Conservation (phyloP, 1,140 invertebrate genomes). For the Cyclargus thomasi region DNA sequence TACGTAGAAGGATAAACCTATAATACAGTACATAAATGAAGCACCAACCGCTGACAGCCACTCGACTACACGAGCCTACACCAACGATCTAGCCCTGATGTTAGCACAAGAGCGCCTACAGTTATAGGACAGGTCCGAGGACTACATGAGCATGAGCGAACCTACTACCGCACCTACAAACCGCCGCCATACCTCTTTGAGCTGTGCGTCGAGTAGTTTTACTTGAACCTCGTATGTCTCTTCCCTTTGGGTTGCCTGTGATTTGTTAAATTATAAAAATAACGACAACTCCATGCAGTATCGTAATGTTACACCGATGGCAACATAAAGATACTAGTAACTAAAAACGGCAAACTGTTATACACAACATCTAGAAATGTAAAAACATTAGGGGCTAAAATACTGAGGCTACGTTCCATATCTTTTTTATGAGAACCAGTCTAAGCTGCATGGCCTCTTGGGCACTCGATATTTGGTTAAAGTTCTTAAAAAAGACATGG, state of each 20-base stretch:
- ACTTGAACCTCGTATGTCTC: slow-evolving; percentile 96
- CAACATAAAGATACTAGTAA: slow-evolving; percentile 41
- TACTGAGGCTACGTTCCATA: slow-evolving; percentile 46
- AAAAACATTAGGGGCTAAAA: slow-evolving; percentile 33
- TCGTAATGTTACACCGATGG: slow-evolving; percentile 35
- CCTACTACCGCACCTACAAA: slow-evolving; percentile 56
- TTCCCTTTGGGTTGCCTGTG: slow-evolving; percentile 95
- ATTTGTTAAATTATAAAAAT: slow-evolving; percentile 62
- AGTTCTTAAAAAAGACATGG: slow-evolving; percentile 36
- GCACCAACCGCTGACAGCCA: slow-evolving; percentile 67
- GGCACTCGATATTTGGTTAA: too few species aligned
- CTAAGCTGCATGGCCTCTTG: too few species aligned
- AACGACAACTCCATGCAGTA: slow-evolving; percentile 63
- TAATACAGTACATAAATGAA: slow-evolving; percentile 63
- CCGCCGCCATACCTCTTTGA: slow-evolving; percentile 89
- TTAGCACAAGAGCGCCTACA: slow-evolving; percentile 18
- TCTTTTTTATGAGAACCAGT: slow-evolving; percentile 35
- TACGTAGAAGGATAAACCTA: slow-evolving; percentile 54
- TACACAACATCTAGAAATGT: slow-evolving; percentile 47
- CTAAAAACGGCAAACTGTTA: slow-evolving; percentile 47
- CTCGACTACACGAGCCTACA: slow-evolving; percentile 52
- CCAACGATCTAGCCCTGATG: slow-evolving; percentile 43
- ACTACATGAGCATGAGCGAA: slow-evolving; percentile 53
- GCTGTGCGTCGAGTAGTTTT: slow-evolving; percentile 91
- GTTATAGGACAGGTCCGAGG: slow-evolving; percentile 22